These are phyloP conservation scores for Limnothrissa miodon DNA, from an alignment of 2,113 vertebrate genomes.

Conservation along the genomic window DNA sequence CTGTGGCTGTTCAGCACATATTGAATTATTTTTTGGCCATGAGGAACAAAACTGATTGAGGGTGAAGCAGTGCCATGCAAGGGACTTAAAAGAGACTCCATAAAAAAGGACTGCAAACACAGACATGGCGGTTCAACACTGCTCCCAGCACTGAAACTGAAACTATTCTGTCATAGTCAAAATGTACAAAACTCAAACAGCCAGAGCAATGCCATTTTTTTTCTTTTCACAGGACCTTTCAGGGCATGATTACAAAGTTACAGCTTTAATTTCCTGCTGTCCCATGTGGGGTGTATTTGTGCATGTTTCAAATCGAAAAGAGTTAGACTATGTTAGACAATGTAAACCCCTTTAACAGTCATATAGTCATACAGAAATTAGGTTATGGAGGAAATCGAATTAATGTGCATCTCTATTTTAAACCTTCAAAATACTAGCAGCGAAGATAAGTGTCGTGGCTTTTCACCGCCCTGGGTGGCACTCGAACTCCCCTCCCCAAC, in stretches of 20 bases:
- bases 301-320: neutral
- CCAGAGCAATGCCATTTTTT: too few species aligned
- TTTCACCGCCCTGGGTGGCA: neutral
- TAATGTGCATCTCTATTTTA: neutral
- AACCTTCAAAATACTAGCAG: neutral
- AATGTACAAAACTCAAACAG: neutral
- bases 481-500: neutral
- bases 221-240: neutral
- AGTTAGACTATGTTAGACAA: neutral
- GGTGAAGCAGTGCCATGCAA: neutral
- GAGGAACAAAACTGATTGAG: neutral
- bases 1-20: neutral
- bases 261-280: neutral
- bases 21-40: neutral
- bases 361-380: too few species aligned
- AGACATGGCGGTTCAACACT: neutral
- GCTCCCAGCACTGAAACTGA: neutral
- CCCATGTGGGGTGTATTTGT: neutral
- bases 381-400: neutral
- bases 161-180: neutral
- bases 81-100: neutral
- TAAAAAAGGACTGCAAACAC: too few species aligned
- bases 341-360: neutral
- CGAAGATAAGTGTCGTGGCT: neutral
- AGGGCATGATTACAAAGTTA: neutral